These are phyloP conservation scores for Oncorhynchus kisutch DNA, from an alignment of 2,113 vertebrate species.

Conservation along the genomic window DNA sequence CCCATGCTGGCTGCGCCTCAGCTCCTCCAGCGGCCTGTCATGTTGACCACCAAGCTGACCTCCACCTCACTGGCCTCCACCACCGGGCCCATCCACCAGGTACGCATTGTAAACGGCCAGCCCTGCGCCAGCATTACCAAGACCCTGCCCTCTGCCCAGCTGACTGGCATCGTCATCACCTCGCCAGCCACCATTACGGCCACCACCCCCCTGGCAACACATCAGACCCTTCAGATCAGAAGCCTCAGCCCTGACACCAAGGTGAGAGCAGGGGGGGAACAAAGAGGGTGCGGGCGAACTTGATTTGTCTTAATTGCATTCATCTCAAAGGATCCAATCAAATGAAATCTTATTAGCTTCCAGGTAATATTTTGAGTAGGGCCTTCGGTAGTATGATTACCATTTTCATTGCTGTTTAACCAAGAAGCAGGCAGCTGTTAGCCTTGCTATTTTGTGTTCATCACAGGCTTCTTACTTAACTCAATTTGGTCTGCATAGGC, in stretches of 20 bases:
- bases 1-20: constrained; percentile 87
- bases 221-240: constrained; percentile 82
- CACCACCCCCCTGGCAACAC: constrained; percentile 76
- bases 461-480: not conserved
- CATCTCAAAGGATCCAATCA: not conserved
- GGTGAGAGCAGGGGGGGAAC: constrained; percentile 57
- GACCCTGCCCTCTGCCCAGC: constrained; percentile 82
- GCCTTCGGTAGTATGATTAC: not conserved
- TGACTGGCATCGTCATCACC: constrained; percentile 86
- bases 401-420: not conserved
- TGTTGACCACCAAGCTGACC: constrained; percentile 85
- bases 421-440: not conserved
- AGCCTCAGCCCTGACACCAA: constrained; percentile 83
- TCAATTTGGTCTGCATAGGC: not conserved
- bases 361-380: not conserved
- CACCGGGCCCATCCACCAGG: constrained; percentile 86
- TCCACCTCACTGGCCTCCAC: constrained; percentile 81
- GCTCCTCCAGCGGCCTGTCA: constrained; percentile 86
- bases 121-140: constrained; percentile 82
- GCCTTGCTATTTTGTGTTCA: not conserved
- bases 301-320: too few species aligned
- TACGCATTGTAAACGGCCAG: constrained; percentile 87
- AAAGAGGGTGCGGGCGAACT: too few species aligned
- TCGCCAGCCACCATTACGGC: constrained; percentile 55
- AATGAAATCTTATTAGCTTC: not conserved